These are phyloP conservation scores for Drosophila teissieri DNA, from an alignment of 1,140 invertebrate genomes.

Conservation along the genomic window DNA sequence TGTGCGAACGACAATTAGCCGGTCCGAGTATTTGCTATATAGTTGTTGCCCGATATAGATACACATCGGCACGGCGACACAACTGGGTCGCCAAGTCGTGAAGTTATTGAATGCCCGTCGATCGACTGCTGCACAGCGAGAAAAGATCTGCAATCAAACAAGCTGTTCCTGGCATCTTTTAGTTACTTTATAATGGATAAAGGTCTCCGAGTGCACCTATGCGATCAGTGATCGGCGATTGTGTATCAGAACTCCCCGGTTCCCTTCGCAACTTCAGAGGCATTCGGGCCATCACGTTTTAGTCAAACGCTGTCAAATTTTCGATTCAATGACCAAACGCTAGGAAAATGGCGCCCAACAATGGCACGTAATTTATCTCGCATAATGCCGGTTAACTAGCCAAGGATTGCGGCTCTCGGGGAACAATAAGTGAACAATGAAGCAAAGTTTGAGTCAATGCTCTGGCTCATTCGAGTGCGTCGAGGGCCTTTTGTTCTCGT, in stretches of 20 bases:
- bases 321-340: slow-evolving; percentile 41
- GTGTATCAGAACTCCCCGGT: slow-evolving; percentile 30
- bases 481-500: slow-evolving; percentile 37
- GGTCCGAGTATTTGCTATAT: slow-evolving; percentile 63
- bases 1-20: slow-evolving; percentile 72
- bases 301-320: slow-evolving; percentile 30
- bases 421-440: slow-evolving; percentile 58
- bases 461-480: slow-evolving; percentile 31
- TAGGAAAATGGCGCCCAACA: slow-evolving; percentile 44
- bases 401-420: slow-evolving; percentile 58
- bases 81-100: slow-evolving; percentile 68
- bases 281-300: slow-evolving; percentile 76
- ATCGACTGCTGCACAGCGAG: slow-evolving; percentile 39
- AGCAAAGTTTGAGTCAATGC: not conserved
- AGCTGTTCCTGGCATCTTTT: no score
- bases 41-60: slow-evolving; percentile 58
- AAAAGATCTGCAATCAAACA: not conserved
- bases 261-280: slow-evolving; percentile 4
- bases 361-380: slow-evolving; percentile 73
- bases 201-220: not conserved
- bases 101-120: slow-evolving; percentile 35
- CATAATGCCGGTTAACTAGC: slow-evolving; percentile 47
- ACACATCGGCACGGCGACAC: slow-evolving; percentile 63
- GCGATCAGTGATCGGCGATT: slow-evolving; percentile 14
- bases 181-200: no score